Evolutionary conservation across 2,113 vertebrate species (phyloP).

Genomic region (Triplophysa siluroides): DNA sequence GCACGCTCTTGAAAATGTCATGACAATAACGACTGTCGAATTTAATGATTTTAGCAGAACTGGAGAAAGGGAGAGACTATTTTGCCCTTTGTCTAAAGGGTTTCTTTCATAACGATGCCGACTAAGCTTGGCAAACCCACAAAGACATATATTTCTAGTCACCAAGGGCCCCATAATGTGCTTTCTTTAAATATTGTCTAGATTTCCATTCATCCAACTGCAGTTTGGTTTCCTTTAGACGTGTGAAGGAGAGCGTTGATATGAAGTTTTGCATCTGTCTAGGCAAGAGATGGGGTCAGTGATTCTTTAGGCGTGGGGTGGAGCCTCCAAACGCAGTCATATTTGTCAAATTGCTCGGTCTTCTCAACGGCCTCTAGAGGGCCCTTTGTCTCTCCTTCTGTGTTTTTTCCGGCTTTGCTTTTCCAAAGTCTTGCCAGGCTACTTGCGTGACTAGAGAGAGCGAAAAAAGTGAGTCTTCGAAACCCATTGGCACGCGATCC

Average conservation of each 20-base stretch:
- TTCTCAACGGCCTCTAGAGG: slow-evolving; percentile 60
- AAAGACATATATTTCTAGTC: slow-evolving; percentile 52
- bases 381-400: slow-evolving; percentile 41
- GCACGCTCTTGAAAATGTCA: slow-evolving; percentile 64
- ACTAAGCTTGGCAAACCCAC: slow-evolving; percentile 55
- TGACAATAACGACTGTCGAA: slow-evolving; percentile 66
- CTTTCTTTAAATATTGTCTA: slow-evolving; percentile 29
- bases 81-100: slow-evolving; percentile 65
- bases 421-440: slow-evolving; percentile 74
- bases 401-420: slow-evolving; percentile 58
- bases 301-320: slow-evolving; percentile 45
- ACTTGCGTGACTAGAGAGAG: slow-evolving; percentile 79
- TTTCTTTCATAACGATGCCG: slow-evolving; percentile 60
- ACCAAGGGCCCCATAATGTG: slow-evolving; percentile 45
- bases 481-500: slow-evolving; percentile 78
- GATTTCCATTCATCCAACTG: slow-evolving; percentile 50
- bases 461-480: slow-evolving; percentile 72
- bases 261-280: slow-evolving; percentile 22
- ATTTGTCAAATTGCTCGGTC: slow-evolving; percentile 35
- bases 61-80: slow-evolving; percentile 56
- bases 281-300: background rate
- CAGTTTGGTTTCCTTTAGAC: background rate
- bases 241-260: slow-evolving; percentile 4
- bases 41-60: slow-evolving; percentile 72
- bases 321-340: background rate